Percentiles rank a stretch among this genome's conserved stretches.
Conservation (phyloP, 2,113 vertebrate genomes). For the Podarcis cretensis region DNA sequence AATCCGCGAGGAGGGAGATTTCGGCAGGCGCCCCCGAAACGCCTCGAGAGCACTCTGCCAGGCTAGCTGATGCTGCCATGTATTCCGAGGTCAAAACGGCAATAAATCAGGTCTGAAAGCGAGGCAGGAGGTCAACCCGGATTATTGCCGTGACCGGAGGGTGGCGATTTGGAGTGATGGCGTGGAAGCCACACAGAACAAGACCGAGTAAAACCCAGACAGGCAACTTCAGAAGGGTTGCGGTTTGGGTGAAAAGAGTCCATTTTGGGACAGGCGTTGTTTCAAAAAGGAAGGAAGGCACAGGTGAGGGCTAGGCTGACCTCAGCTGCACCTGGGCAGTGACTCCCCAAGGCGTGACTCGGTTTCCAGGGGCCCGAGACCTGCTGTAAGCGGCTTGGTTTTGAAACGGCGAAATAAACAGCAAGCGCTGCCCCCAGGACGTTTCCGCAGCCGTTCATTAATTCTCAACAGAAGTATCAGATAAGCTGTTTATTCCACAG, state of each 20-base stretch:
- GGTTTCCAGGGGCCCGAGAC: no score
- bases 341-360: background rate
- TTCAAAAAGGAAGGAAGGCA: background rate
- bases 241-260: background rate
- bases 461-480: background rate
- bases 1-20: no score
- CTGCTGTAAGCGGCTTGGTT: background rate
- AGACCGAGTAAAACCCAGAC: no score
- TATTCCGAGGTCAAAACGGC: background rate
- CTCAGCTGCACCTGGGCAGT: conserved; percentile 18
- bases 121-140: no score
- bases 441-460: background rate
- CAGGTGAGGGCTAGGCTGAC: fast-evolving
- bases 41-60: background rate
- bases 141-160: no score
- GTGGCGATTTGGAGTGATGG: background rate
- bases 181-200: background rate
- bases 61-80: background rate
- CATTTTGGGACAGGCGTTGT: no score
- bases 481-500: background rate
- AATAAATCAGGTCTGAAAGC: background rate
- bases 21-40: background rate
- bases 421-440: background rate
- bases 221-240: background rate
- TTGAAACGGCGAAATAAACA: no score